These are phyloP conservation scores for Leptopilina myrica DNA, from an alignment of 2,888 invertebrate genomes.

Conservation along the genomic window DNA sequence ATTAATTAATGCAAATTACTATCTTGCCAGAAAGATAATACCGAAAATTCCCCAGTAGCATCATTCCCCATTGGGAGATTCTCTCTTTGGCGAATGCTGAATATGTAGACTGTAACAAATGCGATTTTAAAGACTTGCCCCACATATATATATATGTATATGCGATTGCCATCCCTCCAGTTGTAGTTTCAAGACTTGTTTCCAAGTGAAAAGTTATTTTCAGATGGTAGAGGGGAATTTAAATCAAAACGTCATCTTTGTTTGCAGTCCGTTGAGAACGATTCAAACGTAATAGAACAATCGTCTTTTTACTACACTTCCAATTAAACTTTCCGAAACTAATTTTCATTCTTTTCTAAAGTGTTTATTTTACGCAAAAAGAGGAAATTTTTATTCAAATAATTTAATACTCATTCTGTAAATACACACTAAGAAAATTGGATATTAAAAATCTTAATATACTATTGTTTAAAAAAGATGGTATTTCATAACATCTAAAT, in stretches of 20 bases:
- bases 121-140: conserved; percentile 33
- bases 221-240: neutral
- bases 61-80: neutral
- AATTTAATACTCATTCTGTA: too few species aligned
- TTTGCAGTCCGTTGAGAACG: neutral
- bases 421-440: too few species aligned
- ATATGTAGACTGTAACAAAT: conserved; percentile 35
- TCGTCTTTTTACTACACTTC: neutral
- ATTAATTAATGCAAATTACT: conserved; percentile 34
- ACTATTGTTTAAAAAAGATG: too few species aligned
- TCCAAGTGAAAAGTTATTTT: conserved; percentile 31
- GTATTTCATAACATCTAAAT: too few species aligned
- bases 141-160: neutral
- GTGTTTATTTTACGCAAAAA: neutral
- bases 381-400: too few species aligned
- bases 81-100: neutral
- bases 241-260: conserved; percentile 32
- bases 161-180: neutral
- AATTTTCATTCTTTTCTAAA: neutral
- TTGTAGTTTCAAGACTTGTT: conserved; percentile 23
- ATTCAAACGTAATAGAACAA: neutral
- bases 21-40: conserved; percentile 2
- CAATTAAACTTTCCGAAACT: neutral
- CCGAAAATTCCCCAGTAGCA: conserved; percentile 11
- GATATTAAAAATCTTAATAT: too few species aligned